Evolutionary conservation across 92 coral and sea anemone species (phyloP), one percentile per base, ranked within the genome.

Genomic region (Siderastrea siderea): DNA sequence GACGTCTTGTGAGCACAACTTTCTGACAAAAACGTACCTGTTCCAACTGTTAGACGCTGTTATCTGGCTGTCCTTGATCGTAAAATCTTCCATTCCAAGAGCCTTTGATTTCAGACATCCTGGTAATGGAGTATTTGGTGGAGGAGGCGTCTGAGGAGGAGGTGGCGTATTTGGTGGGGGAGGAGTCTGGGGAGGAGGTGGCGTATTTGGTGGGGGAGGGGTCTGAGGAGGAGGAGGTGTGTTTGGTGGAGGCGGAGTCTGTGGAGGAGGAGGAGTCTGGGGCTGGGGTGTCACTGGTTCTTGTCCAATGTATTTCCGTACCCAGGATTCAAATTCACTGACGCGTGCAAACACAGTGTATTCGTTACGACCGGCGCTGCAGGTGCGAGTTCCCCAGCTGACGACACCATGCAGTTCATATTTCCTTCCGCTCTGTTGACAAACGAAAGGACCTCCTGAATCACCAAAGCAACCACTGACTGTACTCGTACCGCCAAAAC

Each of bases 381-480:
- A 94, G 5, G 97, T 86, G 52, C 97, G 83, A 13, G 92, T 89
- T 57, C 97, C 97, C 97, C 97, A 94, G 79, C 95, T 92, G 63
- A 94, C 97, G 43, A 89, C 95, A 3, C 97, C 97, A 59, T 94
- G 93, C 11, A 94, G 64, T 4, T 38, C 63, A 88, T 92, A 94
- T 68, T 70, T 88, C 26, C 82, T 81, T 60, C 78, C 74, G 26
- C 43, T 15, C 16, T 81, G 62, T 74, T 84, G 19, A 54, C 97
- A 94, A 47, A 94, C 97, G 75, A 94, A 89, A 13, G 97, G 97
- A 5, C 97, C 97, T 12, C 97, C 97, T 13, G 97, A 94, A 75
- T 94, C 97, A 58, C 97, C 97, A 64, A 92, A 81, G 61, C 97
- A 94, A 1, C 97, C 97, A 67, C 97, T 94, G 19, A 94, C 92